A percentile compares a stretch with the other conserved stretches of the same genome.
Conservation (phyloP, 2,113 vertebrate genomes). For the Spilogale gracilis region DNA sequence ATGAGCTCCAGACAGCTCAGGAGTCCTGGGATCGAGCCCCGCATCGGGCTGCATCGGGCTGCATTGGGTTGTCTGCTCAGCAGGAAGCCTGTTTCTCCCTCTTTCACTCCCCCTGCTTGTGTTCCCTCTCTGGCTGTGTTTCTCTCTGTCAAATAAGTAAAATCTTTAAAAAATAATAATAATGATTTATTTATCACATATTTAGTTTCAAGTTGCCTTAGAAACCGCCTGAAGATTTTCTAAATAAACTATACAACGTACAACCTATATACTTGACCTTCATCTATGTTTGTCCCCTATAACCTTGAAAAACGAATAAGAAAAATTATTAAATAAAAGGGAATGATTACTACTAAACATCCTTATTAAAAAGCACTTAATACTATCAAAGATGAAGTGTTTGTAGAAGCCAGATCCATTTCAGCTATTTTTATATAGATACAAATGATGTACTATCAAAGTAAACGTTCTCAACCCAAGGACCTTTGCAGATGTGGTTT, state of each 20-base stretch:
- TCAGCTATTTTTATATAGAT: not conserved
- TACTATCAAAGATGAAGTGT: not conserved
- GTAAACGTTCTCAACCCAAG: not conserved
- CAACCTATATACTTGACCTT: constrained; percentile 44
- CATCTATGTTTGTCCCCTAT: not conserved
- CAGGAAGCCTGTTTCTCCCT: no score
- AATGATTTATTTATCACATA: constrained; percentile 78
- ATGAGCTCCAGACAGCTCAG: no score
- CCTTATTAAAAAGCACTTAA: not conserved
- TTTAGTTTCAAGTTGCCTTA: constrained; percentile 58
- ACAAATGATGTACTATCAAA: not conserved
- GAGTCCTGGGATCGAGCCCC: no score
- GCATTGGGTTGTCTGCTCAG: no score
- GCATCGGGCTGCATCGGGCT: no score
- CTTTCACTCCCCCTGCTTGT: no score
- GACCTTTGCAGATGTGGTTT: not conserved
- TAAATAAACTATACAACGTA: constrained; percentile 77
- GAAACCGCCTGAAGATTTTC: constrained; percentile 72
- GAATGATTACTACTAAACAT: not conserved
- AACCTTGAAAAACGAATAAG: not conserved
- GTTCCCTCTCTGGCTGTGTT: no score
- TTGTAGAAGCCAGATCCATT: not conserved
- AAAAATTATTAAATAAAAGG: not conserved
- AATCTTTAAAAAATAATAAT: no score
- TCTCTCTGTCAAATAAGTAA: no score